Conservation (phyloP, 2,113 vertebrate genomes). For the Romanogobio albipinnatus region DNA sequence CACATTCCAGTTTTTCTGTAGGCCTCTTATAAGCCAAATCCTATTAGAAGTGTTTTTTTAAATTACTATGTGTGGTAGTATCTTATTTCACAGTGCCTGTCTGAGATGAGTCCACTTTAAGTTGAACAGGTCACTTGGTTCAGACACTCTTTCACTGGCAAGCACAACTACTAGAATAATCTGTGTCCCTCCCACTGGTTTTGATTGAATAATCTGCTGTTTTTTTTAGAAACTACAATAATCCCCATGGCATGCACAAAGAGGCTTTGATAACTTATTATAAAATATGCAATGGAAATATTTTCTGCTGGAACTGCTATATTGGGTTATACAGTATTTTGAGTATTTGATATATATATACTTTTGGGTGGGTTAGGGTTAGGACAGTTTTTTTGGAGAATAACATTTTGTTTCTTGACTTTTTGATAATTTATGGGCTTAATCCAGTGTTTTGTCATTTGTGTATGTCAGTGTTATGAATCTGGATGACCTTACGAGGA, state of each 20-base stretch:
- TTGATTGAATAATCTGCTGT: not conserved
- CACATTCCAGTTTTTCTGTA: slow-evolving; percentile 8
- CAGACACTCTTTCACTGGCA: not conserved
- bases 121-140: not conserved
- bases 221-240: not conserved
- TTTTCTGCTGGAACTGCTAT: not conserved
- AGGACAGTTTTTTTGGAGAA: not conserved
- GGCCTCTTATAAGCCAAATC: not conserved
- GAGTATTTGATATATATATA: not conserved
- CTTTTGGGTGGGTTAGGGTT: not conserved
- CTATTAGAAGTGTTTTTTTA: not conserved
- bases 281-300: not conserved
- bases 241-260: not conserved
- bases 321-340: not conserved
- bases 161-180: not conserved
- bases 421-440: not conserved
- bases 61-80: slow-evolving; percentile 7
- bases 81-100: not conserved
- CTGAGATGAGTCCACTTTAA: not conserved
- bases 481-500: slow-evolving; percentile 92
- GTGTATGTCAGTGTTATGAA: slow-evolving; percentile 89
- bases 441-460: not conserved
- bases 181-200: slow-evolving; percentile 1
- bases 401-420: not conserved
- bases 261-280: not conserved